Evolutionary conservation across 2,888 invertebrate genomes (phyloP).

Genomic region (Hydrotaea cyrtoneurina): DNA sequence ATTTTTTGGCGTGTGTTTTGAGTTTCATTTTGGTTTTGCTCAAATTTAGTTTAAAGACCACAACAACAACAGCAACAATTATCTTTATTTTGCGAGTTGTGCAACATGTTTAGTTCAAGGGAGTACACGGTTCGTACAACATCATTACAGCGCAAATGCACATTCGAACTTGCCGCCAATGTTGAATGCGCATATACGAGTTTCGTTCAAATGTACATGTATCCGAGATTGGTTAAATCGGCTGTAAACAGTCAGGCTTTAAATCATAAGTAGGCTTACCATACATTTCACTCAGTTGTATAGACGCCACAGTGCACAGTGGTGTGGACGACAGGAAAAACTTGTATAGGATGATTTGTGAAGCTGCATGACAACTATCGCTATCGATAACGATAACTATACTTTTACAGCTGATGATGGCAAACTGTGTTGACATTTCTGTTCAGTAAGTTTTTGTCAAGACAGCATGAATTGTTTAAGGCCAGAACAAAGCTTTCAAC

Average conservation of each 20-base stretch:
- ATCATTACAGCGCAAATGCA: not conserved
- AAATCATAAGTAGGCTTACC: not conserved
- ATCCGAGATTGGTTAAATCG: not conserved
- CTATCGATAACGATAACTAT: too few relatives aligned
- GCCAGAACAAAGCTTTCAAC: too few relatives aligned
- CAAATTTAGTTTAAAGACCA: conserved; percentile 13
- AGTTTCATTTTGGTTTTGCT: not conserved
- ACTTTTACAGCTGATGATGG: too few relatives aligned
- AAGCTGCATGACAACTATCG: too few relatives aligned
- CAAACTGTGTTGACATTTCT: too few relatives aligned
- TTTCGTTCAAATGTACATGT: not conserved
- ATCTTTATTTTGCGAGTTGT: conserved; percentile 9
- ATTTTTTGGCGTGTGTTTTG: not conserved
- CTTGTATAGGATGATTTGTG: too few relatives aligned
- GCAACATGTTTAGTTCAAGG: conserved; percentile 52
- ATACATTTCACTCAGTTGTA: too few relatives aligned
- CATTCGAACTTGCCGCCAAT: not conserved
- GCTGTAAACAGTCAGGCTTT: not conserved
- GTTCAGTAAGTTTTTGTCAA: too few relatives aligned
- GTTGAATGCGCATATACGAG: not conserved
- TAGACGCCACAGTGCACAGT: too few relatives aligned
- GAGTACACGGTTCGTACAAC: conserved; percentile 16
- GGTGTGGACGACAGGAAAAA: too few relatives aligned
- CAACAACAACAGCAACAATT: conserved; percentile 37
- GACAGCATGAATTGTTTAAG: too few relatives aligned